A percentile compares a stretch with the other conserved stretches of the same genome.
Conservation (phyloP, 2,888 invertebrate species). For the Orthosia gracilis region DNA sequence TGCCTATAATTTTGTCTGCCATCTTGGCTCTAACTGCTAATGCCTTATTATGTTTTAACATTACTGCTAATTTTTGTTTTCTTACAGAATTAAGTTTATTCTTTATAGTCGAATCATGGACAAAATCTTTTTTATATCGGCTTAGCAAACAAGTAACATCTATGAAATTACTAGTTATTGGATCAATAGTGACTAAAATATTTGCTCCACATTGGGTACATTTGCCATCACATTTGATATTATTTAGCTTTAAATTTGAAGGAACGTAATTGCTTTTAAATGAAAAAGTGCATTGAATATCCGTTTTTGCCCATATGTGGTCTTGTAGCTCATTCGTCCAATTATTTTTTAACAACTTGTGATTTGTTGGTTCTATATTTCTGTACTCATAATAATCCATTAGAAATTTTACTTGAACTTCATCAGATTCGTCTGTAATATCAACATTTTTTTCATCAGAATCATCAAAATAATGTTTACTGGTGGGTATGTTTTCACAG, state of each 20-base stretch:
- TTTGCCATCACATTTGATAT: slow-evolving; percentile 40
- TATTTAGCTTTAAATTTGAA: slow-evolving; percentile 29
- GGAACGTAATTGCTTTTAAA: slow-evolving; percentile 46
- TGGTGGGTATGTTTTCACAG: slow-evolving; percentile 12
- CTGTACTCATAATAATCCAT: background rate
- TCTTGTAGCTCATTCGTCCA: slow-evolving; percentile 41
- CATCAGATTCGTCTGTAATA: slow-evolving; percentile 32
- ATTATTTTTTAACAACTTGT: background rate
- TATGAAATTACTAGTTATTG: slow-evolving; percentile 39
- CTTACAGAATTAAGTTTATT: slow-evolving; percentile 39
- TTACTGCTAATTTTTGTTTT: slow-evolving; percentile 35
- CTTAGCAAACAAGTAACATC: slow-evolving; percentile 36
- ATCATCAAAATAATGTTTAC: slow-evolving; percentile 34
- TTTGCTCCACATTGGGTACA: slow-evolving; percentile 49
- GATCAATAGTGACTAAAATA: slow-evolving; percentile 34
- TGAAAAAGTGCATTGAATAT: slow-evolving; percentile 37
- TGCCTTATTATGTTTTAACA: slow-evolving; percentile 32
- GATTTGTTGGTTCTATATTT: background rate
- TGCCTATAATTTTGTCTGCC: slow-evolving; percentile 34
- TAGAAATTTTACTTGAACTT: slow-evolving; percentile 2
- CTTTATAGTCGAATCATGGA: slow-evolving; percentile 37
- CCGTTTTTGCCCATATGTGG: slow-evolving; percentile 40
- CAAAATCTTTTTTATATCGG: slow-evolving; percentile 36
- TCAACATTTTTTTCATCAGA: slow-evolving; percentile 31
- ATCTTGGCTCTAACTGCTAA: slow-evolving; percentile 34